Conservation (phyloP, 2,888 invertebrate species). For the Apodemia zela region DNA sequence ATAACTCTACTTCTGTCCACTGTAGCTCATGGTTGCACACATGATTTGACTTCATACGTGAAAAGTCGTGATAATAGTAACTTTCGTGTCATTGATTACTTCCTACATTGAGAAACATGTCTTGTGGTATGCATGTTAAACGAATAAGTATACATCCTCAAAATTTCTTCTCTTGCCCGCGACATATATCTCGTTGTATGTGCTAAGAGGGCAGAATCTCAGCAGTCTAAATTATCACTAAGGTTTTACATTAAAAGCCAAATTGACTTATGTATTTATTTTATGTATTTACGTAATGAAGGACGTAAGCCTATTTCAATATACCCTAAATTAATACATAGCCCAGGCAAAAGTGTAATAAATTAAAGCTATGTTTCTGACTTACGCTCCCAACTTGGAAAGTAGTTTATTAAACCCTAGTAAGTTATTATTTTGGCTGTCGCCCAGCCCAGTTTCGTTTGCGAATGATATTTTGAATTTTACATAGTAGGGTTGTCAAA, state of each 20-base stretch:
- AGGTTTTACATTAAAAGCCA: background rate
- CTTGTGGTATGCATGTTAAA: too few relatives aligned
- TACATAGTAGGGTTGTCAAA: background rate
- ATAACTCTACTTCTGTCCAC: too few relatives aligned
- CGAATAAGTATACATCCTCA: too few relatives aligned
- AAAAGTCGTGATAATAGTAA: too few relatives aligned
- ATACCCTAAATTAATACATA: background rate
- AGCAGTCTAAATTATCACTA: background rate
- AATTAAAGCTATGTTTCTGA: conserved; percentile 14
- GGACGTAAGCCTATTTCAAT: background rate
- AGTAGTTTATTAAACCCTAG: conserved; percentile 13
- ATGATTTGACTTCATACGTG: too few relatives aligned
- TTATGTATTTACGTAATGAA: background rate
- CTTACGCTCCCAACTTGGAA: conserved; percentile 8
- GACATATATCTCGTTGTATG: too few relatives aligned
- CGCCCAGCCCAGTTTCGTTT: conserved; percentile 21
- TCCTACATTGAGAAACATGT: too few relatives aligned
- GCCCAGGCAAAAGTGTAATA: conserved; percentile 3
- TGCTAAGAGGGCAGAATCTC: too few relatives aligned
- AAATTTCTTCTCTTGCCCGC: too few relatives aligned
- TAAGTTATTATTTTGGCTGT: conserved; percentile 16
- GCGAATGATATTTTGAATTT: conserved; percentile 17
- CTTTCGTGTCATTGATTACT: too few relatives aligned
- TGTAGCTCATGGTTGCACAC: too few relatives aligned
- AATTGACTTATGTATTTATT: background rate